Evolutionary conservation across 1,140 invertebrate species (phyloP), one percentile per base, ranked within the genome.

Genomic region (Papilio dardanus): DNA sequence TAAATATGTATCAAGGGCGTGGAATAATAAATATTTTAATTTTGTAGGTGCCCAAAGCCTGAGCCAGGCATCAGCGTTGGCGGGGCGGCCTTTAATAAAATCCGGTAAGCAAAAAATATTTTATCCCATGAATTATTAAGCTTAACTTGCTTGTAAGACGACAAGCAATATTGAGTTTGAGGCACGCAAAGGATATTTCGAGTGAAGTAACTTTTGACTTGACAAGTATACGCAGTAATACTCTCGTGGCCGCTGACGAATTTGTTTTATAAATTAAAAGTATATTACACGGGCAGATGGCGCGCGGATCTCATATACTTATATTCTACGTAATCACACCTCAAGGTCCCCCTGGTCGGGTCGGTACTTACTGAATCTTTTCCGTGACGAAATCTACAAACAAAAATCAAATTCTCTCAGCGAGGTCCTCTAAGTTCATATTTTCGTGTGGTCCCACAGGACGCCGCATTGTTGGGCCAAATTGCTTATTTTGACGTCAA

Each of bases 311-410:
- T 83, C 83, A 87, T 87, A 86, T 84, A n/a, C n/a, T n/a, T n/a
- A 89, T 89, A 88, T 90, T 86, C 82, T 75, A 84, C 89, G 88
- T 89, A 87, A 91, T 90, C 88, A 90, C 89, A 91, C 84, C 88
- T 88, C 80, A 71, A 74, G 79, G 73, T 81, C 75, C 80, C 80
- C 75, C 76, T 68, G 71, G 62, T 77, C 76, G 74, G 62, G 31
- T 74, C 77, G 75, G 79, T 81, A 80, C 77, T 79, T 86, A 84
- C 86, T 85, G 78, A 77, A 83, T 82, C 83, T 84, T 85, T 84
- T 77, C n/a, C 78, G 73, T 77, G 76, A 79, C 73, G 75, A 74
- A 74, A 42, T 37, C 33, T 12, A 12, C n/a, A 8, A 21, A 16
- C n/a, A 33, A 7, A 68, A 68, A 40, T 46, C 42, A 68, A 33